Evolutionary conservation across 1,140 invertebrate species (phyloP).

Genomic region (Choristoneura fumiferana): DNA sequence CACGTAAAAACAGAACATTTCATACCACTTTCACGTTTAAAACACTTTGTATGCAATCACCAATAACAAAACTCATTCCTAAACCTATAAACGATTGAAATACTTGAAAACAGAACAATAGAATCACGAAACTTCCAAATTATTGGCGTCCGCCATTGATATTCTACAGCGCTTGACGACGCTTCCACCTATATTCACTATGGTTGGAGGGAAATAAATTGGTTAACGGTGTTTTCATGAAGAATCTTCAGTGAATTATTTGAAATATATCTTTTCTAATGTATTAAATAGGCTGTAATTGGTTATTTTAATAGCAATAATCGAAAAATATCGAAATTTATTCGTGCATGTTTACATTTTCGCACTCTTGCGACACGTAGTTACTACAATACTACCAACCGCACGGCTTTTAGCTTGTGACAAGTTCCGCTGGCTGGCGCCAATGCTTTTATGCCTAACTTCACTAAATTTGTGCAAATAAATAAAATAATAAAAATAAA

Average conservation of each 20-base stretch:
- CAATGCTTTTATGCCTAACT: constrained; percentile 49
- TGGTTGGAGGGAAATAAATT: constrained; percentile 65
- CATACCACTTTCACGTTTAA: constrained; percentile 68
- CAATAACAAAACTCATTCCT: constrained; percentile 60
- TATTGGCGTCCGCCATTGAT: constrained; percentile 78
- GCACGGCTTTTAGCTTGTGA: constrained; percentile 34
- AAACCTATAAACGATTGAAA: constrained; percentile 39
- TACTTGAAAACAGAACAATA: constrained; percentile 73
- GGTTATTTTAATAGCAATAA: constrained; percentile 6
- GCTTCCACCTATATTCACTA: constrained; percentile 74
- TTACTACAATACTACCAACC: constrained; percentile 64
- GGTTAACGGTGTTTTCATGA: constrained; percentile 21
- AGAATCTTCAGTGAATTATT: neutral
- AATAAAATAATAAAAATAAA: no score
- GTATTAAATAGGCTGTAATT: constrained; percentile 3
- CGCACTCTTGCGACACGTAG: constrained; percentile 72
- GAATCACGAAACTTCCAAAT: constrained; percentile 77
- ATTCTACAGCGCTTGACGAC: constrained; percentile 72
- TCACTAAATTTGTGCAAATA: no score
- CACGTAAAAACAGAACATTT: constrained; percentile 73
- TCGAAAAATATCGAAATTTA: constrained; percentile 50
- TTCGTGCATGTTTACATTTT: constrained; percentile 74
- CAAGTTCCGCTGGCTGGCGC: constrained; percentile 71
- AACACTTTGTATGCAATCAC: constrained; percentile 61
- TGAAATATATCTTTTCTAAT: neutral